Base-by-base conservation (phyloP, 2,113 vertebrate species). In the Glareola pratincola region DNA sequence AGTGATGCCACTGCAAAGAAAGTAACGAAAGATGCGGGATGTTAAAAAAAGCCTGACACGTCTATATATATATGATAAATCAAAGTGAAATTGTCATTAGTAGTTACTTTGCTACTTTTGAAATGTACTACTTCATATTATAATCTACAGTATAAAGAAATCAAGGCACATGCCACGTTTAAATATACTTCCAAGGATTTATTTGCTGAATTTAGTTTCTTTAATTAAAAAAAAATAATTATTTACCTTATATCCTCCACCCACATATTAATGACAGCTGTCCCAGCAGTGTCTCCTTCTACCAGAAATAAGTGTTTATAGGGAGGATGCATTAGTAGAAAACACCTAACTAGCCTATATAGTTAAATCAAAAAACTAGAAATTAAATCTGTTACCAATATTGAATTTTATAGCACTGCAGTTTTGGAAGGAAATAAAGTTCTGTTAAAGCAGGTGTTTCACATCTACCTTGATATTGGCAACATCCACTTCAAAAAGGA, bases 31-130 rank as follows among this genome's bases (percentile, higher is more conserved):
- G n/a, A 75, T 12, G 4, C 21, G 43, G 19, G 34, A 81, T 36
- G 27, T 24, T 77, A 66, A 77, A 80, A 68, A 68, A 78, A 32
- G 14, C 0, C 19, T 84, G 20, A 53, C 34, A 19, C 5, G 1
- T 53, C 32, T 62, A 13, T 57, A 30, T 3, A 53, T 3, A 60
- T 9, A 63, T 0, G 0, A 30, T 15, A 76, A 90, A 82, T 10
- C 37, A 45, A 94, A 95, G 45, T 41, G 24, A 66, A 92, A 62
- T 13, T 67, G 64, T 36, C 56, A 68, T 30, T 47, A 92, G 39
- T 24, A 60, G 22, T 60, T 53, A 64, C 20, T 72, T 63, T 45
- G 12, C 14, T 71, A 47, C 21, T 73, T 92, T 53, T 50, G 62
- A 91, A 82, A 72, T 5, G 26, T 8, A 50, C 4, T 39, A 48